phyloP scores from a whole-genome alignment of 2,888 invertebrate genomes.

The Scrobipalpa costella region DNA sequence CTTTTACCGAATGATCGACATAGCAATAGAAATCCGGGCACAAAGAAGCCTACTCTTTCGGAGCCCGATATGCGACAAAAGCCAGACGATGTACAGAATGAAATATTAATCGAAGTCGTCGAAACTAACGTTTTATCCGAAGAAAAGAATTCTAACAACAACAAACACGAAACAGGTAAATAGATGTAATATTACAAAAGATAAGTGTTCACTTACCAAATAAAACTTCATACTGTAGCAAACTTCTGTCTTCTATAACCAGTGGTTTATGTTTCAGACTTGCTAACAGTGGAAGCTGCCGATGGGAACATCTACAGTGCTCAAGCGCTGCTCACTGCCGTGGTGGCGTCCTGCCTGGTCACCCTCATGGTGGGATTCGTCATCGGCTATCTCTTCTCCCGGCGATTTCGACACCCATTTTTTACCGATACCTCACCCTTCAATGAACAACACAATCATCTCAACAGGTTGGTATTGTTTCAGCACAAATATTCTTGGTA shows the following conservation, averaged over 20 bases:
- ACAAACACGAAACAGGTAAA: conserved; percentile 76
- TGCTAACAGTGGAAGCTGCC: conserved; percentile 77
- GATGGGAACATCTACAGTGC: conserved; percentile 88
- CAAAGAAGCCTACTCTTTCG: conserved; percentile 66
- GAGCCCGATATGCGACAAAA: conserved; percentile 78
- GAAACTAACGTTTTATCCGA: conserved; percentile 83
- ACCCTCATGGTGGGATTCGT: conserved; percentile 92
- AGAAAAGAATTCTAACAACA: conserved; percentile 74
- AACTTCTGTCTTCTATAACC: not conserved
- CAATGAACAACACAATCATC: conserved; percentile 89
- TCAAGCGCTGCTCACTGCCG: conserved; percentile 89
- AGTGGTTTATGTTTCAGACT: conserved; percentile 49
- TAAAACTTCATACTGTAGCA: not conserved
- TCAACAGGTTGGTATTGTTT: conserved; percentile 82
- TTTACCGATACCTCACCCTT: conserved; percentile 87
- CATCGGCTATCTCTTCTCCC: conserved; percentile 91
- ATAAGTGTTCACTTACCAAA: conserved; percentile 1
- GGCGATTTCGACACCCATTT: conserved; percentile 86
- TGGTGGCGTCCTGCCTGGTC: conserved; percentile 89
- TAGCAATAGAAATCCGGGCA: conserved; percentile 69
- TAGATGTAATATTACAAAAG: not conserved
- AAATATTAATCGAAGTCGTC: conserved; percentile 84
- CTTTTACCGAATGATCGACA: conserved; percentile 66
- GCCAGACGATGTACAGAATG: conserved; percentile 82
- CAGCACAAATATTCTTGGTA: conserved; percentile 8